Evolutionary conservation across 2,113 vertebrate genomes (phyloP).

Genomic region (Xiphias gladius): DNA sequence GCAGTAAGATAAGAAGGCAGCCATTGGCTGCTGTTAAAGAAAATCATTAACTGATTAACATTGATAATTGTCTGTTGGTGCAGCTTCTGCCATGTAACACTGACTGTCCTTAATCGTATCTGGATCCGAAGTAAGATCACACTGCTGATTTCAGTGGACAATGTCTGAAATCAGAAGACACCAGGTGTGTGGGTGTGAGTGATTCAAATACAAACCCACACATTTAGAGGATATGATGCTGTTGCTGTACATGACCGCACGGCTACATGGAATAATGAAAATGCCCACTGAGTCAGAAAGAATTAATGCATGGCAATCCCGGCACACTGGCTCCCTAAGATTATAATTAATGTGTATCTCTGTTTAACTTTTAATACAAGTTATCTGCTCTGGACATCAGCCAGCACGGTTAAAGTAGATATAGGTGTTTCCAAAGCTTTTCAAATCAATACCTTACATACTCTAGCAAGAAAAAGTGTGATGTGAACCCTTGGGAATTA

Average conservation of each 20-base stretch:
- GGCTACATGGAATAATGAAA: slow-evolving; percentile 68
- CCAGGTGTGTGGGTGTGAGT: not conserved
- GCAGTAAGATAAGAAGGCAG: slow-evolving; percentile 58
- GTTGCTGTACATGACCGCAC: not conserved
- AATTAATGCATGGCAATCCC: slow-evolving; percentile 74
- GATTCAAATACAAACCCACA: not conserved
- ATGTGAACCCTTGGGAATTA: too few species aligned
- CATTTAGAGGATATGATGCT: not conserved
- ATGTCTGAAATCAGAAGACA: not conserved
- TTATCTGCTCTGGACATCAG: slow-evolving; percentile 81
- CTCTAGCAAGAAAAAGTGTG: too few species aligned
- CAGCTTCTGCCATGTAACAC: too few species aligned
- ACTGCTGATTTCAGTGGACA: slow-evolving; percentile 7
- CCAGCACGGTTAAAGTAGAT: slow-evolving; percentile 72
- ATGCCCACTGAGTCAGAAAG: slow-evolving; percentile 76
- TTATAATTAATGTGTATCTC: slow-evolving; percentile 82
- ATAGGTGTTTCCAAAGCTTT: slow-evolving; percentile 67
- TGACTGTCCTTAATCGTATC: slow-evolving; percentile 61
- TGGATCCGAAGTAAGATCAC: slow-evolving; percentile 63
- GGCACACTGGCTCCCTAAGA: slow-evolving; percentile 71
- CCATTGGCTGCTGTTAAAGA: slow-evolving; percentile 44
- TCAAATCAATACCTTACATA: not conserved
- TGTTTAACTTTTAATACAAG: slow-evolving; percentile 84
- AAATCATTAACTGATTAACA: slow-evolving; percentile 57
- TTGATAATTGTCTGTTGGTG: slow-evolving; percentile 29